Evolutionary conservation across 2,797 vertebrate species (phyloP).

Genomic region (Danio choprae): DNA sequence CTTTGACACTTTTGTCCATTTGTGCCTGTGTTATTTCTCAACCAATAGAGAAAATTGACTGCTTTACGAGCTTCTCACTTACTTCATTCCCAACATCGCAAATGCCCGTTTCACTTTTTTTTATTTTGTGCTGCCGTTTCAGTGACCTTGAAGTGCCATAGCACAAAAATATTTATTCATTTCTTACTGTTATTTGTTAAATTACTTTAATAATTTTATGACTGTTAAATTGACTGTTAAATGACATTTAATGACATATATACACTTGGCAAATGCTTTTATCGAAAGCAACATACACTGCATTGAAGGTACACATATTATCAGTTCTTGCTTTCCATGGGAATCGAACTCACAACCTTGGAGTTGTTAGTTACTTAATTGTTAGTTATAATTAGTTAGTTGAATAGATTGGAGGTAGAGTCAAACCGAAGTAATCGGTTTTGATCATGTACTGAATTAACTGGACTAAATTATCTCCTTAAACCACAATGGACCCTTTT

Average conservation of each 20-base stretch:
- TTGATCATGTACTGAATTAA: not conserved
- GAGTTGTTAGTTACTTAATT: no score
- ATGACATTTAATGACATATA: no score
- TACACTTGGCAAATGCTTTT: no score
- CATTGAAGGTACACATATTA: no score
- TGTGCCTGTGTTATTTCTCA: conserved; percentile 18
- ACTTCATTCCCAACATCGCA: conserved; percentile 43
- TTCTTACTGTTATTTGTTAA: not conserved
- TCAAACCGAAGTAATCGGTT: not conserved
- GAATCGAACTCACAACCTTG: no score
- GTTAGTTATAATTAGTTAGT: not conserved
- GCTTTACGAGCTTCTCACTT: conserved; percentile 45
- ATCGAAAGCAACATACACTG: no score
- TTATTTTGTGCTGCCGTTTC: not conserved
- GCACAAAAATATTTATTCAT: not conserved
- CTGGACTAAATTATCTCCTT: not conserved
- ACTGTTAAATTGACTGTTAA: no score
- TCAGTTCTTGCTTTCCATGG: no score
- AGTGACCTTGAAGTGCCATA: not conserved
- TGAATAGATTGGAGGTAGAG: not conserved
- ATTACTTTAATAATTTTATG: not conserved
- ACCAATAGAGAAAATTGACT: conserved; percentile 16
- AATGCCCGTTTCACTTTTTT: not conserved
- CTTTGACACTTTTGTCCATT: not conserved
- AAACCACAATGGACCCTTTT: no score